Conservation (phyloP, 2,888 invertebrate genomes). For the Acleris emargana region DNA sequence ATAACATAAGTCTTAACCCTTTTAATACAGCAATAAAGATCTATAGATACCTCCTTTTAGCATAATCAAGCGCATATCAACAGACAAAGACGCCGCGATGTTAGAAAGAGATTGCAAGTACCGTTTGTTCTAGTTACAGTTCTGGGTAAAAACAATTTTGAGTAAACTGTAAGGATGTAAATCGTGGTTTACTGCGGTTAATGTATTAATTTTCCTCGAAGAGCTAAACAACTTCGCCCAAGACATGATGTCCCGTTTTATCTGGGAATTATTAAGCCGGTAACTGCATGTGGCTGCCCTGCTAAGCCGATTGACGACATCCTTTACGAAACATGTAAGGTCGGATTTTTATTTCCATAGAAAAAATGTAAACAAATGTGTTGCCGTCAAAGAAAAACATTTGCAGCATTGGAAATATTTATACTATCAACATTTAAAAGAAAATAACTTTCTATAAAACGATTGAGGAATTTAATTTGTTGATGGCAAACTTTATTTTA, state of each 20-base stretch:
- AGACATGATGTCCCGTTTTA: not conserved
- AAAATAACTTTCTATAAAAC: no score
- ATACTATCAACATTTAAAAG: no score
- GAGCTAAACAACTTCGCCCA: not conserved
- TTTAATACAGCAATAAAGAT: not conserved
- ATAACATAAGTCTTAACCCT: no score
- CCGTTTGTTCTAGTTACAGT: constrained; percentile 28
- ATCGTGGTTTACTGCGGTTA: constrained; percentile 10
- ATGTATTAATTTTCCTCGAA: constrained; percentile 22
- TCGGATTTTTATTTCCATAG: no score
- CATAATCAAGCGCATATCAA: not conserved
- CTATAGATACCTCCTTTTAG: not conserved
- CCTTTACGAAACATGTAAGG: no score
- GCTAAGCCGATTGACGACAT: no score
- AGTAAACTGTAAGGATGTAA: constrained; percentile 13
- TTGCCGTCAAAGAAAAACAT: no score
- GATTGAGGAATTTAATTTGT: no score
- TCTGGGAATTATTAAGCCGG: not conserved
- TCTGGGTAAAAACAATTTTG: constrained; percentile 30
- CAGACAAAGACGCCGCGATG: constrained; percentile 1
- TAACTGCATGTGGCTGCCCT: no score
- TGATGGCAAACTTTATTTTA: no score
- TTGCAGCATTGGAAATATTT: no score
- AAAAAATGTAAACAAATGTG: no score
- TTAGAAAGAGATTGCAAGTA: constrained; percentile 6